Conservation (phyloP, 2,797 vertebrate genomes). For the Babyrousa celebensis region DNA sequence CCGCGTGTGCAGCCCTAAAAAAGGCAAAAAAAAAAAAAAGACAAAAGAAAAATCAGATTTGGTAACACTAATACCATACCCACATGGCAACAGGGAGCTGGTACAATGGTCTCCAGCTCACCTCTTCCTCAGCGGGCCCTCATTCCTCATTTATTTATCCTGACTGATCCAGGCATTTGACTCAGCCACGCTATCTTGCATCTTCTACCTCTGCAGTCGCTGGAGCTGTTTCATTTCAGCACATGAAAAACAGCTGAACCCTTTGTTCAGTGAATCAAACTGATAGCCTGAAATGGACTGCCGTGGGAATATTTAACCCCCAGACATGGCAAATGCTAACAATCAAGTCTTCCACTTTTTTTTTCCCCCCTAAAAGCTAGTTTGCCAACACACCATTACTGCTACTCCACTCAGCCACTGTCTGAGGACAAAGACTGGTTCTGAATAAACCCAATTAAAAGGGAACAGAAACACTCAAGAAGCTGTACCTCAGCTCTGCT, state of each 20-base stretch:
- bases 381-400: background rate
- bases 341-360: background rate
- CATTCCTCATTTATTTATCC: background rate
- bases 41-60: background rate
- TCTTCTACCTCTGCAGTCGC: background rate
- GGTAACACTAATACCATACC: background rate
- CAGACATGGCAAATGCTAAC: background rate
- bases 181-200: background rate
- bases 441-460: conserved; percentile 39
- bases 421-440: background rate
- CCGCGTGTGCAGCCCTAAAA: too few relatives aligned
- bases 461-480: background rate
- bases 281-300: background rate
- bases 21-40: too few relatives aligned
- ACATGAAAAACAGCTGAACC: background rate
- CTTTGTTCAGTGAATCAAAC: background rate
- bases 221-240: background rate
- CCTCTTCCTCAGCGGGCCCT: background rate
- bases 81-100: background rate
- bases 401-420: background rate
- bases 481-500: background rate
- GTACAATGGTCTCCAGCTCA: background rate
- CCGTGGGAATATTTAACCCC: background rate
- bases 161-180: background rate
- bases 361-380: background rate